Evolutionary conservation across 2,797 vertebrate genomes (phyloP), one percentile per base, ranked within the genome.

Genomic region (Lagorchestes hirsutus): DNA sequence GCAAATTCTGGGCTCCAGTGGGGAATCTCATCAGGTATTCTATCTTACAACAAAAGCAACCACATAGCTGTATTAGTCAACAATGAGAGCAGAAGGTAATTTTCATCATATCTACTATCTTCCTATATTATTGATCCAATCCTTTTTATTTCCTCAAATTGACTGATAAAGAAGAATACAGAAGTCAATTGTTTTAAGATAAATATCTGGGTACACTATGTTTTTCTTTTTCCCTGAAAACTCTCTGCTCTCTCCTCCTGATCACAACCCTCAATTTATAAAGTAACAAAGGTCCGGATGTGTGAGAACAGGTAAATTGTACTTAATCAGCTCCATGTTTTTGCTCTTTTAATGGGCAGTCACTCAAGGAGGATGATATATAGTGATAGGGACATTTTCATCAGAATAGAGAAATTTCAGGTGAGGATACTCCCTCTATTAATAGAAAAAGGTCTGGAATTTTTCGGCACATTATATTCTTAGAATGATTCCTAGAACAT

Each of bases 121-220:
- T 93, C 52, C 94, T 90, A 28, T 92, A 13, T 5, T 0, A 95
- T 97, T 96, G 96, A 94, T 91, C 6, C 40, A 1, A 93, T 54
- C 58, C 9, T 93, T 95, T 95, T 94, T 22, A 9, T 56, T 93
- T 91, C 14, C 93, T 96, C 97, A 34, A 58, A 93, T 95, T 95
- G 34, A 0, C 90, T 55, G 31, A 6, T 46, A 94, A 96, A 95
- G 57, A 18, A 50, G 56, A 27, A 93, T 6, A 90, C 90, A 29
- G 67, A 95, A 95, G 12, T 46, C 12, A 34, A 46, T 96, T 50
- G 46, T 62, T 95, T 95, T 91, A 5, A 2, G 55, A 93, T 67
- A 40, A 94, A 95, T n/a, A 29, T 67, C 92, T 92, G 16, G 16
- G 67, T 56, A 28, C 1, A 18, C 1, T 93, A 34, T 13, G 62